A percentile compares a stretch with the other conserved stretches of the same genome.
phyloP scores from a whole-genome alignment of 2,797 vertebrate species.

The Percopsis omiscomaycus region DNA sequence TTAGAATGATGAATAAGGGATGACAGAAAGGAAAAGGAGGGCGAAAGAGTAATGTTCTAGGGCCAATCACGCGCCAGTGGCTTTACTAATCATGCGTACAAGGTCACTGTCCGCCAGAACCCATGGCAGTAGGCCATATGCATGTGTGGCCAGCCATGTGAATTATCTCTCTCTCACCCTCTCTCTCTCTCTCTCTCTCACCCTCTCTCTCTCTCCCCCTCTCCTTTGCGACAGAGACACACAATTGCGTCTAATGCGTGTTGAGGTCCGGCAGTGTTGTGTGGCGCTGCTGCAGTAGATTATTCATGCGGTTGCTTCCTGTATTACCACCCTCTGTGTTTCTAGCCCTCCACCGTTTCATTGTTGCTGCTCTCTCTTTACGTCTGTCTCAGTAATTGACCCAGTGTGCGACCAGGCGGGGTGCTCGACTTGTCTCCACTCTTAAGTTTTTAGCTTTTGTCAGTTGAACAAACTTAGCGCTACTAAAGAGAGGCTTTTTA shows the following conservation, averaged over 20 bases:
- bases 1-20: constrained; percentile 24
- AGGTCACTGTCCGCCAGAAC: constrained; percentile 72
- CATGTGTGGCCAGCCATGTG: constrained; percentile 14
- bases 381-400: too few relatives aligned
- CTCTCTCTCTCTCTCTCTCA: background rate
- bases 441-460: background rate
- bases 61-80: constrained; percentile 70
- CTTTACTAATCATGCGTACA: constrained; percentile 78
- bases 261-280: too few relatives aligned
- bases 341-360: background rate
- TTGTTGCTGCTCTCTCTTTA: too few relatives aligned
- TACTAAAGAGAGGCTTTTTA: constrained; percentile 46
- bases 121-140: constrained; percentile 63
- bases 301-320: too few relatives aligned
- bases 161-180: background rate
- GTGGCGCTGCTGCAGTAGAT: too few relatives aligned
- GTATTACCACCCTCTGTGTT: background rate
- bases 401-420: too few relatives aligned
- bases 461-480: constrained; percentile 34
- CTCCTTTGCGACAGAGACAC: background rate
- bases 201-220: background rate
- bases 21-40: constrained; percentile 57
- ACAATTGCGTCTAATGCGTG: background rate
- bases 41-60: constrained; percentile 62
- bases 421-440: too few relatives aligned